Evolutionary conservation across 2,797 vertebrate species (phyloP).

Genomic region (Spondyliosoma cantharus): DNA sequence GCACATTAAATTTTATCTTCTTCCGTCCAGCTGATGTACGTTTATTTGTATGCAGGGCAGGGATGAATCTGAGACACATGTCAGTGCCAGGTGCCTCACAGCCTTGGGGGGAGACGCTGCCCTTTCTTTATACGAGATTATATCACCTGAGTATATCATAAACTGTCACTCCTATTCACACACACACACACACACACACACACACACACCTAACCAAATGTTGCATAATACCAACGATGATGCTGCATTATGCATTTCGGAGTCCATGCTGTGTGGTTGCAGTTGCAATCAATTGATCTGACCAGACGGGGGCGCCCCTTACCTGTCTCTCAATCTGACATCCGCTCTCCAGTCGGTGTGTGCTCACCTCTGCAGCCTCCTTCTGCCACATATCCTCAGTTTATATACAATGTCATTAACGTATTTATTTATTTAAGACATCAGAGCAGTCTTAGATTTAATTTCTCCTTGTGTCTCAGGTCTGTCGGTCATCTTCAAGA

Average conservation of each 20-base stretch:
- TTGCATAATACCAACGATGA: neutral
- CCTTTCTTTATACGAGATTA: neutral
- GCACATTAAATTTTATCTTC: too few species aligned
- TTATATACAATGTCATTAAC: constrained; percentile 12
- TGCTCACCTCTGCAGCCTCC: constrained; percentile 2
- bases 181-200: too few species aligned
- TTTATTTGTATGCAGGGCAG: too few species aligned
- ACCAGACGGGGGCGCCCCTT: constrained; percentile 63
- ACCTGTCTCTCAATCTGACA: constrained; percentile 3
- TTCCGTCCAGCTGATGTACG: too few species aligned
- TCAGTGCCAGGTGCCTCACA: too few species aligned
- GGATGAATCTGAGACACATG: too few species aligned
- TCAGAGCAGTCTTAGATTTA: neutral
- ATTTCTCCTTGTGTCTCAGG: neutral
- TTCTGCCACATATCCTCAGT: constrained; percentile 5
- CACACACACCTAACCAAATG: neutral
- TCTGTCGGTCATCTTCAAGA: neutral
- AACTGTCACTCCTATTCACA: neutral
- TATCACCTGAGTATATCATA: too few species aligned
- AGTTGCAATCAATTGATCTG: constrained; percentile 10
- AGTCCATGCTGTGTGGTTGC: neutral
- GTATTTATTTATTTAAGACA: constrained; percentile 17
- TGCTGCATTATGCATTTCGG: neutral
- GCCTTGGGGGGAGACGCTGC: too few species aligned
- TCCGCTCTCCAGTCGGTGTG: neutral